These are phyloP conservation scores for Murina feae DNA, from an alignment of 2,113 vertebrate species.

Conservation along the genomic window DNA sequence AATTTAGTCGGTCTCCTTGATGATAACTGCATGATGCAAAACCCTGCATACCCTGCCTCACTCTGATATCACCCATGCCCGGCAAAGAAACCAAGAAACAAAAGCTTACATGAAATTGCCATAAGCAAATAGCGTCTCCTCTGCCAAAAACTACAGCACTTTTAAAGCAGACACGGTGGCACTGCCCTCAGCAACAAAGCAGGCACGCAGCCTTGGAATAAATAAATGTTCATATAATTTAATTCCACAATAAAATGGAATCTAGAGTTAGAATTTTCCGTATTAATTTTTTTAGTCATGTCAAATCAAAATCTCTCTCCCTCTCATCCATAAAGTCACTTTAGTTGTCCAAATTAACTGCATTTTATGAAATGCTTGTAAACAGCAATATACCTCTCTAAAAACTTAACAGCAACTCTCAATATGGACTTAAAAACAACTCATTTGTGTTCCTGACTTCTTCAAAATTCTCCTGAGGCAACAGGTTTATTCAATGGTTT, in stretches of 20 bases:
- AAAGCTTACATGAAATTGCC: background rate
- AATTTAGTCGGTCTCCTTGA: background rate
- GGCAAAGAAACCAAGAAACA: conserved; percentile 28
- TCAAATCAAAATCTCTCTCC: conserved; percentile 18
- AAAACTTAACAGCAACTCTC: background rate
- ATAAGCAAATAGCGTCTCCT: conserved; percentile 23
- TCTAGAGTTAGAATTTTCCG: background rate
- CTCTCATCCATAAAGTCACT: background rate
- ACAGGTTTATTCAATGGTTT: background rate
- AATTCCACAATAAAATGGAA: background rate
- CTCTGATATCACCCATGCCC: background rate
- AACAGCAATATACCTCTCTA: background rate
- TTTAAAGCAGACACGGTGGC: background rate
- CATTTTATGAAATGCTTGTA: background rate
- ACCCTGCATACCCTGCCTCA: background rate
- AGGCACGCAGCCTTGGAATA: background rate
- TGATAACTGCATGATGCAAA: background rate
- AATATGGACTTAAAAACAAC: background rate
- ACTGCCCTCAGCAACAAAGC: background rate
- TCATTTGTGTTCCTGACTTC: background rate
- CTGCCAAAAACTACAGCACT: background rate
- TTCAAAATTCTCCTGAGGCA: background rate
- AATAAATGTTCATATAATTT: background rate
- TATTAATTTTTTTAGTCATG: background rate
- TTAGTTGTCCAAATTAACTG: background rate